phyloP scores from a whole-genome alignment of 2,113 vertebrate species.

The Athene cunicularia region DNA sequence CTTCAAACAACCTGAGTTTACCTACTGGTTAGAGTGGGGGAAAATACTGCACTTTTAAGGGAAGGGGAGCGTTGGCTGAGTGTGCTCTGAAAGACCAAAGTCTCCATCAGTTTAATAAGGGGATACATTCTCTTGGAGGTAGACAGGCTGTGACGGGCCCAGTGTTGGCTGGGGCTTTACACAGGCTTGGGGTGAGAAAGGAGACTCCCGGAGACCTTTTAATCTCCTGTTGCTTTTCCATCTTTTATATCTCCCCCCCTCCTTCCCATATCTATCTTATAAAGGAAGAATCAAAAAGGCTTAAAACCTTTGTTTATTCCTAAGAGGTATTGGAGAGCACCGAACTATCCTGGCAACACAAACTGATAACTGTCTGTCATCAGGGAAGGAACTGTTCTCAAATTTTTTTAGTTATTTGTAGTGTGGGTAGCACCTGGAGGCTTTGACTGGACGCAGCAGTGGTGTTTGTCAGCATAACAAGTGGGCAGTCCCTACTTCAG shows the following conservation, averaged over 20 bases:
- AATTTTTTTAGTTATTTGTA: neutral
- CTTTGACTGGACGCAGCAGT: neutral
- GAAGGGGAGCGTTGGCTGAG: neutral
- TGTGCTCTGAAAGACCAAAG: neutral
- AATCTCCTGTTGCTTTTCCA: neutral
- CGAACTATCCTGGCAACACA: neutral
- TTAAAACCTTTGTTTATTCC: neutral
- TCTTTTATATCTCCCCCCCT: accelerated
- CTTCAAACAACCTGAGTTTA: neutral
- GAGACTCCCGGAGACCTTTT: neutral
- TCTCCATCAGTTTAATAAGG: neutral
- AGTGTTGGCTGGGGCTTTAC: neutral
- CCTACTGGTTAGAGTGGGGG: neutral
- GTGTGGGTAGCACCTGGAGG: neutral
- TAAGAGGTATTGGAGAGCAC: neutral
- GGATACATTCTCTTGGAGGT: neutral
- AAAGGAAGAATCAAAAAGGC: neutral
- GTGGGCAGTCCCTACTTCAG: neutral
- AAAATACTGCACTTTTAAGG: neutral
- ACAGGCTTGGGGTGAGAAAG: neutral
- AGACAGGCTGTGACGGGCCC: neutral
- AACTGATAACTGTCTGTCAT: neutral
- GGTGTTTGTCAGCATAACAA: neutral
- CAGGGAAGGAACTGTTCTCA: neutral
- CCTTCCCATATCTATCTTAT: neutral